A percentile compares a stretch with the other conserved stretches of the same genome.
These are phyloP conservation scores for Amyelois transitella DNA, from an alignment of 1,140 invertebrate species.

Conservation along the genomic window DNA sequence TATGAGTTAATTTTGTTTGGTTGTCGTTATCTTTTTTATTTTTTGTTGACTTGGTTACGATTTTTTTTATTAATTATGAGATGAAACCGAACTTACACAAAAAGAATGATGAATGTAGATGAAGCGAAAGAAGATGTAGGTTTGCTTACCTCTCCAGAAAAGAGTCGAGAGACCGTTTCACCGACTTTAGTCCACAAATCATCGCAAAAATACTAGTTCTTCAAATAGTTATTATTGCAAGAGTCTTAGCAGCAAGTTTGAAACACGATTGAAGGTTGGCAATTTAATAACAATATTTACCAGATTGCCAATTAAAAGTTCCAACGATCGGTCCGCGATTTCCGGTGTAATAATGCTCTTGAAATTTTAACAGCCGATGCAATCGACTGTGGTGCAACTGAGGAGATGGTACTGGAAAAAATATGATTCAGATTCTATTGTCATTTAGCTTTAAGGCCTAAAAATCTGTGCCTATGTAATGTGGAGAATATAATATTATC, in stretches of 20 bases:
- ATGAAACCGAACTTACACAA: no score
- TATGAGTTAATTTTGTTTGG: neutral
- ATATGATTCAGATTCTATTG: no score
- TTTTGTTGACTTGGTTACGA: no score
- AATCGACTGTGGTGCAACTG: constrained; percentile 19
- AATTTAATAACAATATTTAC: constrained; percentile 45
- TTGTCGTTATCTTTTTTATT: neutral
- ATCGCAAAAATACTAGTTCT: neutral
- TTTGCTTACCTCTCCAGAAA: no score
- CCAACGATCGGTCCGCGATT: constrained; percentile 28
- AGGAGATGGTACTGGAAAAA: constrained; percentile 10
- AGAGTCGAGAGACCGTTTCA: no score
- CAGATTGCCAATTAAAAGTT: constrained; percentile 63
- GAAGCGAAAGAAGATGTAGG: no score
- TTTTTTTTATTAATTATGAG: no score
- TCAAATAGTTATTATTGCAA: neutral
- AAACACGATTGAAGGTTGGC: constrained; percentile 27
- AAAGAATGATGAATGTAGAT: no score
- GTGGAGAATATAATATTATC: no score
- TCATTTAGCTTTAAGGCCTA: no score
- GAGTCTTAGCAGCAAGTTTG: constrained; percentile 12
- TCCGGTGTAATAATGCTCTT: constrained; percentile 39
- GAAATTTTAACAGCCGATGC: constrained; percentile 44
- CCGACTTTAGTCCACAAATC: no score
- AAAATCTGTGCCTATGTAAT: no score